Base-by-base conservation (phyloP, 2,888 invertebrate species). In the Gryllus longicercus region DNA sequence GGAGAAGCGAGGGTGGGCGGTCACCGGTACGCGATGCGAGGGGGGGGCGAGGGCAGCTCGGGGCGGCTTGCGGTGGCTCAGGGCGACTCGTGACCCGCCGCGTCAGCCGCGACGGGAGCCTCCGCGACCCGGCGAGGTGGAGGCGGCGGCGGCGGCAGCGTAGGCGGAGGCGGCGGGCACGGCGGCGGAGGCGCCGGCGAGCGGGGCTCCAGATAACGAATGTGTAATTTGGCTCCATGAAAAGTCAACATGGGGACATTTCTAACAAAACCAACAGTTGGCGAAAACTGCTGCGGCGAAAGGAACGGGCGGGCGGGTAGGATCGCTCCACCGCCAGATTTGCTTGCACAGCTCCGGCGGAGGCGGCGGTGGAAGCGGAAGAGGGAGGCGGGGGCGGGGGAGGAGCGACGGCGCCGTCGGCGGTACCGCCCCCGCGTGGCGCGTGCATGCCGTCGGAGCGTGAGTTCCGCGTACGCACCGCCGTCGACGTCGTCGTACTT, bases 221-320 rank as follows among this genome's bases (percentile, higher is more conserved):
- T 63, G 63, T 63, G 63, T 63, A 63, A 63, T 63, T 63, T 63
- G 63, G 63, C 63, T 63, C n/a, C 63, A 63, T 63, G 63, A 63
- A 63, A 63, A 63, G 63, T 63, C 63, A 63, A 63, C 63, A 63
- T n/a, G 63, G 63, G 63, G 63, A 63, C 63, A 63, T 63, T 63
- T 63, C 63, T 63, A 63, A 63, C 63, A 63, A 63, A 63, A 63
- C 63, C 63, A 63, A 63, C 63, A 63, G 63, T 63, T 18, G 63
- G 63, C 63, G 63, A 63, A 63, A 63, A 63, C 63, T 63, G 63
- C 63, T 63, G 63, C n/a, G 63, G 63, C 63, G 63, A n/a, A 38
- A 38, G 38, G n/a, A 63, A 63, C 14, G 63, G 63, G 63, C 63
- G 63, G 63, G 63, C 14, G 14, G 16, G 63, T 63, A n/a, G 63